These are phyloP conservation scores for Isoperla grammatica DNA, from an alignment of 2,888 invertebrate genomes.

Conservation along the genomic window DNA sequence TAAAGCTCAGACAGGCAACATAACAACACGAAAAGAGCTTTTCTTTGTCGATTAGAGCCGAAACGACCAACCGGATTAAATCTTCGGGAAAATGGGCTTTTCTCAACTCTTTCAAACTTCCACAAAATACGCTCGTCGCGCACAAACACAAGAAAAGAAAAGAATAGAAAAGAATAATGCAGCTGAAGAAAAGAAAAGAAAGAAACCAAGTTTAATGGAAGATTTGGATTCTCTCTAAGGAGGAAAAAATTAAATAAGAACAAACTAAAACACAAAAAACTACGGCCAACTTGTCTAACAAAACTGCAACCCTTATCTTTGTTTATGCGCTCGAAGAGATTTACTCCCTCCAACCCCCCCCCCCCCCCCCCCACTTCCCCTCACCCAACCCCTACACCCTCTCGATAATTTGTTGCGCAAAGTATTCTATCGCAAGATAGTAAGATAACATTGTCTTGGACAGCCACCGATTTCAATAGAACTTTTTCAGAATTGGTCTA, in stretches of 20 bases:
- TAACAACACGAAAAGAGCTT: conserved; percentile 28
- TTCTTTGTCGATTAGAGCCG: conserved; percentile 32
- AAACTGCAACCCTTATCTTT: no score
- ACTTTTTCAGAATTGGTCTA: no score
- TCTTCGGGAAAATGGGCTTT: conserved; percentile 29
- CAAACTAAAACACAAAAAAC: not conserved
- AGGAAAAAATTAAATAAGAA: conserved; percentile 1
- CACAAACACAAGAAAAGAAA: not conserved
- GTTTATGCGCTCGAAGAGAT: no score
- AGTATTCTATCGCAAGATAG: no score
- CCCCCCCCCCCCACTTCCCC: no score
- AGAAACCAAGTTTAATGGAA: conserved; percentile 7
- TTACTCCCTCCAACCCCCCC: no score
- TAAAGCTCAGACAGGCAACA: conserved; percentile 11
- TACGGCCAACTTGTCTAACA: no score
- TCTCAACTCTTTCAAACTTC: conserved; percentile 17
- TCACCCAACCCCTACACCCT: no score
- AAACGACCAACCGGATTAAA: conserved; percentile 25
- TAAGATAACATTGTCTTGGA: no score
- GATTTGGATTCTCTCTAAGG: conserved; percentile 7
- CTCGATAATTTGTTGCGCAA: no score
- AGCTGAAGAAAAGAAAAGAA: not conserved
- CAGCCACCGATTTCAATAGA: no score
- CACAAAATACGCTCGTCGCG: not conserved
- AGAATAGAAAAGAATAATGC: conserved; percentile 13